phyloP scores from a whole-genome alignment of 2,888 invertebrate genomes.

The Brenthis hecate region DNA sequence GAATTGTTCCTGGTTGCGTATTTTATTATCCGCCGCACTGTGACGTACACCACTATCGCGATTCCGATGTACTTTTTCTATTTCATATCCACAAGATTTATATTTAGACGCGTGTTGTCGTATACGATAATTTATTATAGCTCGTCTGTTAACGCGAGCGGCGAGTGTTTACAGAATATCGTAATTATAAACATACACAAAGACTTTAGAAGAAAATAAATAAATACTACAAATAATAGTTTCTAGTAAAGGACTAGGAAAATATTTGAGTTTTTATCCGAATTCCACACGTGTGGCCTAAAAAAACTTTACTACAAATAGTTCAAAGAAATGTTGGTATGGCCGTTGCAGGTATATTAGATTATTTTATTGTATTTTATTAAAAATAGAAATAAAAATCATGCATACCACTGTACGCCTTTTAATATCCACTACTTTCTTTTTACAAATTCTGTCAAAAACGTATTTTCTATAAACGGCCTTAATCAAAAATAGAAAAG shows the following conservation, averaged over 20 bases:
- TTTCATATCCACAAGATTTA: conserved; percentile 31
- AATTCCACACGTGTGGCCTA: conserved; percentile 10
- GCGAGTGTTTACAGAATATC: conserved; percentile 38
- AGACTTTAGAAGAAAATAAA: conserved; percentile 33
- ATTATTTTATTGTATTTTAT: too few species aligned
- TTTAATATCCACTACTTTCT: too few species aligned
- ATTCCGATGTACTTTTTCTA: conserved; percentile 27
- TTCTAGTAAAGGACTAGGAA: conserved; percentile 19
- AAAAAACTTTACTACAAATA: neutral
- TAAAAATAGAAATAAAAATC: too few species aligned
- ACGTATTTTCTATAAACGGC: too few species aligned
- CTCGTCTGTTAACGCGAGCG: conserved; percentile 30
- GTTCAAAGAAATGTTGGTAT: neutral
- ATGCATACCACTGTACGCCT: too few species aligned
- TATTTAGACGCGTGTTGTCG: conserved; percentile 35
- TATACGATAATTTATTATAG: conserved; percentile 37
- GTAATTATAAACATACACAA: conserved; percentile 37
- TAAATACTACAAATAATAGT: conserved; percentile 28
- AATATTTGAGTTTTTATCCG: neutral
- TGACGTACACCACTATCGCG: conserved; percentile 33
- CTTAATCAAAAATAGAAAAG: too few species aligned
- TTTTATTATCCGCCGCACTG: conserved; percentile 45
- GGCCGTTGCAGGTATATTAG: too few species aligned
- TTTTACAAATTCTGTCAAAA: too few species aligned
- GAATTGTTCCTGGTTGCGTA: conserved; percentile 53